Conservation (phyloP, 2,888 invertebrate species). For the Chrysina gloriosa region DNA sequence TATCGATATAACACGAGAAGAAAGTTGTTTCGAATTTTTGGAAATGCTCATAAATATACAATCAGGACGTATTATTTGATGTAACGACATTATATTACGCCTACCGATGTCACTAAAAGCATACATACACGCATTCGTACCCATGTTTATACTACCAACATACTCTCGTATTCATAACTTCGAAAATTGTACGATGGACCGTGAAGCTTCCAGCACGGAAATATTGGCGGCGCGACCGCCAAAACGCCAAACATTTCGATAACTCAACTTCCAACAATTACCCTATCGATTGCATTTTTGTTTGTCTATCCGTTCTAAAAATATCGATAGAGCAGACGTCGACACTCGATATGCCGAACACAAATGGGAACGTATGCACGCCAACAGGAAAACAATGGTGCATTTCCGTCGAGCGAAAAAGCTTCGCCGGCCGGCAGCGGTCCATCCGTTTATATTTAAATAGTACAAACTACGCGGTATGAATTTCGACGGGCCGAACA, state of each 20-base stretch:
- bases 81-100: too few relatives aligned
- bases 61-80: too few relatives aligned
- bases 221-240: neutral
- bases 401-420: neutral
- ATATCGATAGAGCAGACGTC: neutral
- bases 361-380: neutral
- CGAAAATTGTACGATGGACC: neutral
- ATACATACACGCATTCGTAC: too few relatives aligned
- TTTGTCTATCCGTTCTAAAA: slow-evolving; percentile 5
- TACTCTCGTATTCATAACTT: neutral
- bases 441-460: slow-evolving; percentile 11
- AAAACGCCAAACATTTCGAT: slow-evolving; percentile 13
- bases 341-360: neutral
- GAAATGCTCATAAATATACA: too few relatives aligned
- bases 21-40: too few relatives aligned
- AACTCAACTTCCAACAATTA: slow-evolving; percentile 8
- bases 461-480: slow-evolving; percentile 5
- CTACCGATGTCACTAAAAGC: too few relatives aligned
- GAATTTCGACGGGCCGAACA: slow-evolving; percentile 13
- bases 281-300: slow-evolving; percentile 5
- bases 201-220: neutral
- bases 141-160: too few relatives aligned
- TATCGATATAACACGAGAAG: too few relatives aligned
- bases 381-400: neutral
- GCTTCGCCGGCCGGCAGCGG: neutral